Evolutionary conservation across 2,888 invertebrate genomes (phyloP).

Genomic region (Pammene aurita): DNA sequence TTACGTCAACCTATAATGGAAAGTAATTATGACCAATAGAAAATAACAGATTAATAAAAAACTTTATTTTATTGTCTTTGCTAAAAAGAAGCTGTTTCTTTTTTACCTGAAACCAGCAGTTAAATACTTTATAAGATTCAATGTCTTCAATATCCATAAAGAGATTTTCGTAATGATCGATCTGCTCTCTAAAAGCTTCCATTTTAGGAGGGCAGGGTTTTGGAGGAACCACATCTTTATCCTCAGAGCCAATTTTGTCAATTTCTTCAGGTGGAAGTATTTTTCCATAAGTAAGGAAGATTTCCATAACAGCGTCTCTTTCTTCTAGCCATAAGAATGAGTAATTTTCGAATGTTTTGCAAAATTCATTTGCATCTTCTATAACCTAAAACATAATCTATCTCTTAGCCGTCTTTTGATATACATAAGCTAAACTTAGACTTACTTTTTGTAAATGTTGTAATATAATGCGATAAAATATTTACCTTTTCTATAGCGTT

Average conservation of each 20-base stretch:
- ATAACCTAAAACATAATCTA: constrained; percentile 77
- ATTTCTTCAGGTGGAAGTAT: constrained; percentile 91
- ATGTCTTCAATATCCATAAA: constrained; percentile 95
- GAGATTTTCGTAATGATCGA: constrained; percentile 95
- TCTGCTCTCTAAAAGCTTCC: constrained; percentile 96
- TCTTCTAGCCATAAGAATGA: constrained; percentile 96
- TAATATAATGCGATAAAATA: not conserved
- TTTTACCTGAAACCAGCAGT: constrained; percentile 93
- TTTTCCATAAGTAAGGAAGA: constrained; percentile 94
- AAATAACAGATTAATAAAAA: not conserved
- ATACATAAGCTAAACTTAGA: too few species aligned
- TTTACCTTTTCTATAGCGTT: constrained; percentile 87
- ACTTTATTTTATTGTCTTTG: not conserved
- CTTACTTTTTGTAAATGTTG: too few species aligned
- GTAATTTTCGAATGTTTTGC: constrained; percentile 90
- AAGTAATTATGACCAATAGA: not conserved
- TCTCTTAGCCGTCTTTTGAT: not conserved
- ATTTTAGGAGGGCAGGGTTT: constrained; percentile 90
- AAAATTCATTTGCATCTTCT: constrained; percentile 90
- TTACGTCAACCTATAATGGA: constrained; percentile 87
- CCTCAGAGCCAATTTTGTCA: constrained; percentile 89
- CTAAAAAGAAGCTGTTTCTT: too few species aligned
- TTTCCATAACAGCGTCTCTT: constrained; percentile 92
- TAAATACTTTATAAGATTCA: constrained; percentile 91
- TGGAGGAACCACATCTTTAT: constrained; percentile 86